Base-by-base conservation (phyloP, 2,113 vertebrate species). In the Gymnobelideus leadbeateri region DNA sequence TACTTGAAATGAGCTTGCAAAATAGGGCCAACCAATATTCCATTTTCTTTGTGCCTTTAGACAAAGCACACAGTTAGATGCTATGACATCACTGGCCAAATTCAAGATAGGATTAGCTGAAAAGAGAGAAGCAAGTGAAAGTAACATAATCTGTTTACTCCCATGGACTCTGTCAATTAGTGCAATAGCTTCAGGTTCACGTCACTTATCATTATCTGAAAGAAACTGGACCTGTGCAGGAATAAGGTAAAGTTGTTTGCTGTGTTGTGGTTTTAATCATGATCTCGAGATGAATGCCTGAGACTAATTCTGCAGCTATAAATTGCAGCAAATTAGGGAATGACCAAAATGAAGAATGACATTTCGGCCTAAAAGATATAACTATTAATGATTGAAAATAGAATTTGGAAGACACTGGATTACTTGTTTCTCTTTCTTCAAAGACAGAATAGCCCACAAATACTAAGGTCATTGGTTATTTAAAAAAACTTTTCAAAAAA, bases 131-230 rank as follows among this genome's bases (percentile, higher is more conserved):
- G 90, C 94, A 96, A n/a, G 37, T 92, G 90, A 90, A 24, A 96
- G 12, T 55, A 51, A 53, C 90, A 23, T 97, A 98, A 98, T 98
- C 97, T 96, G 10, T 97, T 97, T 97, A 51, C 77, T 96, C 53
- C 94, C 96, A 95, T 97, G 97, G 96, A 97, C 93, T 95, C 49
- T 96, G 95, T 97, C 97, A 97, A 97, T 97, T 97, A 97, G 28
- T 89, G 91, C 12, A 93, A 90, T 89, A 94, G 96, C 90, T 91
- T 96, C 92, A 96, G 93, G 94, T 96, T 97, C 91, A 94, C 89
- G 93, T 97, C 97, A 98, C 43, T 95, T 91, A 92, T 93, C 49
- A 93, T 98, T 97, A 97, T 91, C 51, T n/a, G 97, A 95, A 97
- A 50, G 90, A 94, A 97, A 94, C 25, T 91, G 46, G 37, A 96